These are phyloP conservation scores for Nansenia antarctica DNA, from an alignment of 2,113 vertebrate genomes.

Conservation along the genomic window DNA sequence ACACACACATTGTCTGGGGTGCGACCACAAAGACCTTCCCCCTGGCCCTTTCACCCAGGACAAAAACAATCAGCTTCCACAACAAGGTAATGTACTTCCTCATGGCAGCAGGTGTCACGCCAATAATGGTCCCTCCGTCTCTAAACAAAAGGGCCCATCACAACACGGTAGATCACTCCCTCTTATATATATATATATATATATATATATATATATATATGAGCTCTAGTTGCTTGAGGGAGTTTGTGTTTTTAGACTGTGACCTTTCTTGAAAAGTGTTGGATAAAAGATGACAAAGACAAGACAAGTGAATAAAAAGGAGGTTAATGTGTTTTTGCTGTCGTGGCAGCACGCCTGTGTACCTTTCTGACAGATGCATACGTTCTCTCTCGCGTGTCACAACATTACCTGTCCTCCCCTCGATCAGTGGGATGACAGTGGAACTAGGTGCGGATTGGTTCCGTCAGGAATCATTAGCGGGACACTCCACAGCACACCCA, in stretches of 20 bases:
- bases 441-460: constrained; percentile 60
- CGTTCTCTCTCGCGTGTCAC: constrained; percentile 38
- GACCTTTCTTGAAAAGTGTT: constrained; percentile 32
- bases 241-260: constrained; percentile 10
- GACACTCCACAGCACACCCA: constrained; percentile 43
- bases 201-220: too few species aligned
- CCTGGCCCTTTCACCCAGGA: not conserved
- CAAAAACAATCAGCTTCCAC: constrained; percentile 32
- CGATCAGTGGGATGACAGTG: constrained; percentile 42
- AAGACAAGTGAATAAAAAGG: constrained; percentile 16
- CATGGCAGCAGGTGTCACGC: constrained; percentile 21
- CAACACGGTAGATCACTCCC: constrained; percentile 12
- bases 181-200: too few species aligned
- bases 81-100: not conserved
- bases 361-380: constrained; percentile 31
- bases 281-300: constrained; percentile 17
- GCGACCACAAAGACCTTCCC: not conserved
- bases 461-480: constrained; percentile 63
- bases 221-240: constrained; percentile 1
- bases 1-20: too few species aligned
- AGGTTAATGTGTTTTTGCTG: constrained; percentile 60
- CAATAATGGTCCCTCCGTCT: constrained; percentile 6
- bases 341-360: constrained; percentile 27
- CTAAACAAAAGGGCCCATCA: constrained; percentile 23
- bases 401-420: constrained; percentile 37